Base-by-base conservation (phyloP, 2,888 invertebrate genomes). In the Tenthredo distinguenda region DNA sequence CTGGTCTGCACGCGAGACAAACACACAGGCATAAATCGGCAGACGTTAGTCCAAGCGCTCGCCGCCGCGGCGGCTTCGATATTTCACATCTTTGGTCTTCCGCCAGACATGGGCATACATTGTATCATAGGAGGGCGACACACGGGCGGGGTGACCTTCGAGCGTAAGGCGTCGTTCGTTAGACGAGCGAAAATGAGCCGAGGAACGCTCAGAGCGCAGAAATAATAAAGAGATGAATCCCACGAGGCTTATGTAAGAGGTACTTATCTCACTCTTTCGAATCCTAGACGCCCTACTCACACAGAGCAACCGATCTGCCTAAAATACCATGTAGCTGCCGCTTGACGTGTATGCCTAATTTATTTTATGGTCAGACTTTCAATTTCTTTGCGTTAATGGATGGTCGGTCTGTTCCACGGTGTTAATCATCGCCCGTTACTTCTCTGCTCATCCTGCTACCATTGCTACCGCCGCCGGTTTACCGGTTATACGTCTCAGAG, bases 341-440 rank as follows among this genome's bases (percentile, higher is more conserved):
- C 43, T 50, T 10, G 9, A 62, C 37, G 37, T 10, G 81, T 81
- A 50, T 40, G 81, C 81, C 62, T 40, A 81, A 81, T 81, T 81
- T 40, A 81, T 81, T 81, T 81, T 81, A 81, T 40, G 31, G 31
- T 50, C 37, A 62, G 81, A 62, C 81, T 81, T 81, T 81, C 81
- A 81, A 81, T 81, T 81, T 81, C 81, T 62, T 81, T 74, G 21
- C 40, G n/a, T 81, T 81, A 62, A 81, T 81, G 81, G 81, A 81
- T 26, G 81, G 81, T 40, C 81, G 40, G 37, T 62, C 21, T 4
- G 12, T 34, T 40, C 34, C 9, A 31, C 40, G 40, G 81, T 40
- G 81, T 81, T 62, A 37, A 81, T 58, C 62, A 58, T n/a, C 7
- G 31, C 55, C 55, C 77, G 77, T 77, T 77, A 77, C 77, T 50